These are phyloP conservation scores for Galbula dea DNA, from an alignment of 2,113 vertebrate species.

Conservation along the genomic window DNA sequence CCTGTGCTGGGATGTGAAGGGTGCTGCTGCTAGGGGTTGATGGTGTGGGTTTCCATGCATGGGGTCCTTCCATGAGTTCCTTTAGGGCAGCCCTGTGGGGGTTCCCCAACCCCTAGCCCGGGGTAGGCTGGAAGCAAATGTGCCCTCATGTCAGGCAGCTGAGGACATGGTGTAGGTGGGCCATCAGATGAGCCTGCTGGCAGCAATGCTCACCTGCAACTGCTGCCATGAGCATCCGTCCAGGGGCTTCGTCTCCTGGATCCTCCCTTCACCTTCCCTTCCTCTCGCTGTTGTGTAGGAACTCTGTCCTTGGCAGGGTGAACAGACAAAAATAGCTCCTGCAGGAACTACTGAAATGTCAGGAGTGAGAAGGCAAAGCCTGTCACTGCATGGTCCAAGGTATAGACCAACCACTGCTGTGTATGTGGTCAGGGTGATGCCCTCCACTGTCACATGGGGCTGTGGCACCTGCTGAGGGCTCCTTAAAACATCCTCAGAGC, in stretches of 20 bases:
- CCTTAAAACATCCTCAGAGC: accelerated
- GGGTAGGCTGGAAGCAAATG: neutral
- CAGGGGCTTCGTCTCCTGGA: neutral
- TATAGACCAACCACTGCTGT: neutral
- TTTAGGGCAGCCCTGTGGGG: neutral
- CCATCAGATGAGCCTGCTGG: neutral
- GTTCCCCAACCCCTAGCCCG: neutral
- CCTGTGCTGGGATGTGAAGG: accelerated
- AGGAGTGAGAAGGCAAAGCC: neutral
- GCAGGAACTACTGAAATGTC: neutral
- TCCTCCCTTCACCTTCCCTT: neutral
- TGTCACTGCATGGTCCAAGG: neutral
- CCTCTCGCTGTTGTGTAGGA: neutral
- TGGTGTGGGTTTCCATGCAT: neutral
- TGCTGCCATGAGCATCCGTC: accelerated
- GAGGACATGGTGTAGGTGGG: accelerated
- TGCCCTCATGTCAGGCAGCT: neutral
- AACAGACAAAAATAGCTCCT: neutral
- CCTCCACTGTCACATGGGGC: accelerated
- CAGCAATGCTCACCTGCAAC: neutral
- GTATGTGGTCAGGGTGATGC: accelerated
- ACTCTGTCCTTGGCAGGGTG: neutral
- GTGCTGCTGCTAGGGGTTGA: neutral
- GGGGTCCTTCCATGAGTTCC: neutral
- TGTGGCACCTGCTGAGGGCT: neutral